Conservation (phyloP, 2,113 vertebrate species). For the Ibidorhyncha struthersii region DNA sequence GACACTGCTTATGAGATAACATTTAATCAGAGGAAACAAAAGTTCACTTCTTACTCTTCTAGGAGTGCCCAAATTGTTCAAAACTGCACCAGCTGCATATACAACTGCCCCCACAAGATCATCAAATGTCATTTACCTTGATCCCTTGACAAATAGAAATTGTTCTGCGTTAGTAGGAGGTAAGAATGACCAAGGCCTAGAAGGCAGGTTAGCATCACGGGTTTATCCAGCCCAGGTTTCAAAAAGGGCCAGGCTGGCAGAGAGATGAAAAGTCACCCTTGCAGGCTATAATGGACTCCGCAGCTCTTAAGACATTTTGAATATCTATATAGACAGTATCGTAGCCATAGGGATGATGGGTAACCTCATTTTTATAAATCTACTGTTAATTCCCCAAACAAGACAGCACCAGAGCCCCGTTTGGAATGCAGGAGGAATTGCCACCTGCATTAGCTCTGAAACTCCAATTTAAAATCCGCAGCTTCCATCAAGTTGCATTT, state of each 20-base stretch:
- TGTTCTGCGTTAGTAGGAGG: not conserved
- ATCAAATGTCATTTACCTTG: not conserved
- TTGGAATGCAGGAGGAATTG: not conserved
- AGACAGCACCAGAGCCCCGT: not conserved
- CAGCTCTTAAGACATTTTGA: not conserved
- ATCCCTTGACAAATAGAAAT: not conserved
- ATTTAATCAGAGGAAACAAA: not conserved
- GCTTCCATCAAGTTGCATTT: not conserved
- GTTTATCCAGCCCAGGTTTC: not conserved
- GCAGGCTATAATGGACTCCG: not conserved
- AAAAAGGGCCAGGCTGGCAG: not conserved
- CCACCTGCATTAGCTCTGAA: not conserved
- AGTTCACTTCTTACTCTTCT: not conserved
- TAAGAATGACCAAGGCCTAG: not conserved
- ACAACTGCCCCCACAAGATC: not conserved
- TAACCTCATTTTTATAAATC: not conserved
- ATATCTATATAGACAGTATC: accelerated
- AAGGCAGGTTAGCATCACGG: not conserved
- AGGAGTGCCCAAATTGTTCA: not conserved
- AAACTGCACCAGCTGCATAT: not conserved
- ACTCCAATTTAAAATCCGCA: not conserved
- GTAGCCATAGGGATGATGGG: not conserved
- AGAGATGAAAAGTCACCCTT: not conserved
- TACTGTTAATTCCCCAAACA: not conserved
- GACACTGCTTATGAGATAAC: not conserved